Percentiles rank a stretch among this genome's conserved stretches.
These are phyloP conservation scores for Caenorhabditis inopinata DNA, from an alignment of 1,140 invertebrate species.

Conservation along the genomic window DNA sequence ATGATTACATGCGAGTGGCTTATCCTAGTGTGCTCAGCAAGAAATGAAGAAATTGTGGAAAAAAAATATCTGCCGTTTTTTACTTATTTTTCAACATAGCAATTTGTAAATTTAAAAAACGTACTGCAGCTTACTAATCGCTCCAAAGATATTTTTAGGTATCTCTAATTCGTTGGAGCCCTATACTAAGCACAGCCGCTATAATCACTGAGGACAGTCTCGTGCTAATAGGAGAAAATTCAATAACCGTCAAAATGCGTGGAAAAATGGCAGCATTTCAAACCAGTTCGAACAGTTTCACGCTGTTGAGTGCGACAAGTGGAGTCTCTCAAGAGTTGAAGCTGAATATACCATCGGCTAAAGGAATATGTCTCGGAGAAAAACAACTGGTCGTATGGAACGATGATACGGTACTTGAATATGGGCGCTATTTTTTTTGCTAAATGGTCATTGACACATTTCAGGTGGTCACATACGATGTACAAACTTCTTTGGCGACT, in stretches of 20 bases:
- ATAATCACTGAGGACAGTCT: slow-evolving; percentile 2
- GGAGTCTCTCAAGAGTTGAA: slow-evolving; percentile 43
- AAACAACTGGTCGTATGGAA: slow-evolving; percentile 43
- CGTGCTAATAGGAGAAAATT: slow-evolving; percentile 22
- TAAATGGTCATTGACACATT: neutral
- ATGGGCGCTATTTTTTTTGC: neutral
- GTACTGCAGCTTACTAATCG: too few relatives aligned
- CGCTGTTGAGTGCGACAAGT: slow-evolving; percentile 14
- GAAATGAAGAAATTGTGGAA: too few relatives aligned
- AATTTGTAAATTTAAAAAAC: too few relatives aligned
- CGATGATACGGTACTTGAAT: slow-evolving; percentile 32
- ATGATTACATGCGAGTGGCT: too few relatives aligned
- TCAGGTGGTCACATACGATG: slow-evolving; percentile 38
- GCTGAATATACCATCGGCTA: slow-evolving; percentile 7
- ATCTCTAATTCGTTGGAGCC: slow-evolving; percentile 51
- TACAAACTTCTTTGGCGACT: slow-evolving; percentile 40
- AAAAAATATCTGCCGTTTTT: too few relatives aligned
- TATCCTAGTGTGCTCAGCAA: too few relatives aligned
- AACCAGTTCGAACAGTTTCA: slow-evolving; percentile 30
- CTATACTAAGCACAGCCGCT: neutral
- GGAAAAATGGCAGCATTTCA: slow-evolving; percentile 37
- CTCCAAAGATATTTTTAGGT: neutral
- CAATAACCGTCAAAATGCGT: neutral
- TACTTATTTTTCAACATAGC: too few relatives aligned
- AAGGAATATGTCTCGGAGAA: slow-evolving; percentile 41